Percentiles rank a stretch among this genome's conserved stretches.
phyloP scores from a whole-genome alignment of 1,140 invertebrate genomes.

The Drosophila suzukii region DNA sequence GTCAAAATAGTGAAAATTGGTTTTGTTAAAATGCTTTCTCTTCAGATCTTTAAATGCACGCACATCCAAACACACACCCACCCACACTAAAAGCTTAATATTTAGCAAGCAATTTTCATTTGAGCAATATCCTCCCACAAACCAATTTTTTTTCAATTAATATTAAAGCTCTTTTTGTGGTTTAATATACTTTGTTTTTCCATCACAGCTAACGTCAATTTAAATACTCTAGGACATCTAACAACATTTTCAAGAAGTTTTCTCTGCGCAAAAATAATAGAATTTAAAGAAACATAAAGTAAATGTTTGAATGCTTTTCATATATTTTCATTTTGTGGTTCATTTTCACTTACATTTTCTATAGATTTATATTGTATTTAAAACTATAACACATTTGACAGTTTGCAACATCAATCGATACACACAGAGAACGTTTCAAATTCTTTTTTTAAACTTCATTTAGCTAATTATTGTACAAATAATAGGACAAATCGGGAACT shows the following conservation, averaged over 20 bases:
- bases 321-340: constrained; percentile 24
- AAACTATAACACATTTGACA: constrained; percentile 73
- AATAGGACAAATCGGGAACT: constrained; percentile 3
- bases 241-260: constrained; percentile 22
- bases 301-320: constrained; percentile 8
- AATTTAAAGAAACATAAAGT: constrained; percentile 2
- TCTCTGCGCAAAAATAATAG: constrained; percentile 6
- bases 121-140: constrained; percentile 25
- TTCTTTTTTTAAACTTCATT: constrained; percentile 12
- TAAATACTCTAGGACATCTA: constrained; percentile 44
- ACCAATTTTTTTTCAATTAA: constrained; percentile 4
- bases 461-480: constrained; percentile 11
- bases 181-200: constrained; percentile 51
- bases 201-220: constrained; percentile 75
- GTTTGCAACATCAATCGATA: constrained; percentile 57
- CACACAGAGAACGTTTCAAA: constrained; percentile 30
- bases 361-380: constrained; percentile 35
- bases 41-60: background rate
- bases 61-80: constrained; percentile 9
- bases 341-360: constrained; percentile 23
- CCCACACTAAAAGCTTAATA: background rate
- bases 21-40: too few relatives aligned
- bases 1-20: background rate
- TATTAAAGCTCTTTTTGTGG: constrained; percentile 14
- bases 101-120: background rate